phyloP scores from a whole-genome alignment of 2,888 invertebrate species.

The Dynastes hyllus region DNA sequence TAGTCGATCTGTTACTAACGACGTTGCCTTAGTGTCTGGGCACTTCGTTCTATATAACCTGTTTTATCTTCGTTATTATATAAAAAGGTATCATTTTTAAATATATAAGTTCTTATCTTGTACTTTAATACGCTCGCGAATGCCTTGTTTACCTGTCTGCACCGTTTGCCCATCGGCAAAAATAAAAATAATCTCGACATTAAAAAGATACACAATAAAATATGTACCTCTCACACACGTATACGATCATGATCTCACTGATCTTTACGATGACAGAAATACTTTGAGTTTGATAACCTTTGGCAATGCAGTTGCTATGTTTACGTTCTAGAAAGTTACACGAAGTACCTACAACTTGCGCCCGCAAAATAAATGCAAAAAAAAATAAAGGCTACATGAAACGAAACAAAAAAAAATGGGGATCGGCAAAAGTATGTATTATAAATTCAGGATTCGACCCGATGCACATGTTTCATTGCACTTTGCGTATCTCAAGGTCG shows the following conservation, averaged over 20 bases:
- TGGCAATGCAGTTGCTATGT: constrained; percentile 29
- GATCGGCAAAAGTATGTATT: constrained; percentile 42
- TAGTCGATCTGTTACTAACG: neutral
- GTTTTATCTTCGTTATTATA: constrained; percentile 40
- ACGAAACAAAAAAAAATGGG: constrained; percentile 31
- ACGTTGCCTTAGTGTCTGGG: constrained; percentile 36
- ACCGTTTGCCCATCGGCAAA: neutral
- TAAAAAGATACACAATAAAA: constrained; percentile 23
- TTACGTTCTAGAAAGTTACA: constrained; percentile 18
- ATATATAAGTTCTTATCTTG: constrained; percentile 32
- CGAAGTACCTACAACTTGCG: constrained; percentile 16
- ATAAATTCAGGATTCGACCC: constrained; percentile 46
- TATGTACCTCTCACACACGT: neutral
- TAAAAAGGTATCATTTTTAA: constrained; percentile 27
- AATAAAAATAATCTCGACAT: constrained; percentile 14
- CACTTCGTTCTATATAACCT: constrained; percentile 10
- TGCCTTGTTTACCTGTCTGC: constrained; percentile 47
- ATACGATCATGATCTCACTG: neutral
- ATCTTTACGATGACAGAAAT: constrained; percentile 16
- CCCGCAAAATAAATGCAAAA: constrained; percentile 36
- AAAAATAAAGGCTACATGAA: constrained; percentile 21
- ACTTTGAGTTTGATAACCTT: constrained; percentile 20
- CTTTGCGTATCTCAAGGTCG: constrained; percentile 67
- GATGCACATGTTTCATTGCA: constrained; percentile 67
- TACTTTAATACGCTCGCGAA: constrained; percentile 35